Percentiles rank a stretch among this genome's conserved stretches.
Conservation (phyloP, 2,888 invertebrate genomes). For the Hypomecis punctinalis region DNA sequence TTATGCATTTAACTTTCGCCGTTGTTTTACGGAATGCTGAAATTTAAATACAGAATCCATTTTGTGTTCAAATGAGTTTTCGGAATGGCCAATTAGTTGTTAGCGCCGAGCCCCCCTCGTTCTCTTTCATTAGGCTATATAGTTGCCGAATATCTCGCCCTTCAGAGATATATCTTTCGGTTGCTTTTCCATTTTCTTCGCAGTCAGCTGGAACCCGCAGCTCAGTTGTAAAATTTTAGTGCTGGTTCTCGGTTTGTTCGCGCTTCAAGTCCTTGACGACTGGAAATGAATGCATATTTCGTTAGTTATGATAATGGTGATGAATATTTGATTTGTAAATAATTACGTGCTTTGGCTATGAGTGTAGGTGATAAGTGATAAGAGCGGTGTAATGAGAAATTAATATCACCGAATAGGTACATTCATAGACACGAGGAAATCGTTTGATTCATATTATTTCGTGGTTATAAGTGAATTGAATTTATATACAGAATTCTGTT, state of each 20-base stretch:
- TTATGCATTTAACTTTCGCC: slow-evolving; percentile 78
- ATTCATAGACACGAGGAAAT: no score
- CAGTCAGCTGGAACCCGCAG: slow-evolving; percentile 67
- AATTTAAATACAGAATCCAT: slow-evolving; percentile 85
- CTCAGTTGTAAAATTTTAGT: slow-evolving; percentile 77
- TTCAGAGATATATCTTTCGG: slow-evolving; percentile 79
- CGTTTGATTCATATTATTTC: no score
- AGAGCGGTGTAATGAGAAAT: not conserved
- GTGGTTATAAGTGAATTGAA: no score
- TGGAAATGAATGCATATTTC: slow-evolving; percentile 26
- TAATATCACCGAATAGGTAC: not conserved
- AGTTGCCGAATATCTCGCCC: slow-evolving; percentile 84
- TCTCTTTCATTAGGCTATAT: slow-evolving; percentile 85
- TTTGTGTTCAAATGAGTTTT: slow-evolving; percentile 85
- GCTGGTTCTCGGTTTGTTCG: slow-evolving; percentile 68
- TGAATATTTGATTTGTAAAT: slow-evolving; percentile 32
- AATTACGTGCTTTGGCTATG: not conserved
- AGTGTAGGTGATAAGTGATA: not conserved
- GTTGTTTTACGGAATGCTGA: slow-evolving; percentile 82
- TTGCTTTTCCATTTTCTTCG: slow-evolving; percentile 80
- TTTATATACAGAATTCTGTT: no score
- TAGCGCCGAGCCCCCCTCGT: slow-evolving; percentile 83
- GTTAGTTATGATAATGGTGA: slow-evolving; percentile 38
- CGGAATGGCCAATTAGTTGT: slow-evolving; percentile 85
- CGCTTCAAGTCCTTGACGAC: slow-evolving; percentile 33